A percentile compares a stretch with the other conserved stretches of the same genome.
Evolutionary conservation across 2,113 vertebrate species (phyloP).

Genomic region (Dromas ardeola): DNA sequence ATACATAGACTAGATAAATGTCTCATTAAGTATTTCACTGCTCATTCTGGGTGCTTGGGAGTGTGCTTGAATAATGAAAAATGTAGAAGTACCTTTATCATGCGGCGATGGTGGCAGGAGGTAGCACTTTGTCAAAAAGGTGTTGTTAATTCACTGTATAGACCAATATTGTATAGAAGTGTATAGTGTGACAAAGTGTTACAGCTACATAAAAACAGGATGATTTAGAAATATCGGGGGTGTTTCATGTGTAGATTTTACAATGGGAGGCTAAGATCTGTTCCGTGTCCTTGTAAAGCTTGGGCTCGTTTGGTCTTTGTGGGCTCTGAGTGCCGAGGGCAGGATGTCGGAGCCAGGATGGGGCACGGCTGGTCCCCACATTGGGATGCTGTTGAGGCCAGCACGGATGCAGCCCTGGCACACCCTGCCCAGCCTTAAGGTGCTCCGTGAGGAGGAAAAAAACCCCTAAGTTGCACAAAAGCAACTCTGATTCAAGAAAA

Average conservation of each 20-base stretch:
- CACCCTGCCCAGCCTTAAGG: neutral
- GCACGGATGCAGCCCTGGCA: accelerated
- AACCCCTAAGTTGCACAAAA: neutral
- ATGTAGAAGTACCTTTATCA: slow-evolving; percentile 44
- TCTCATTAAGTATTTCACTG: slow-evolving; percentile 76
- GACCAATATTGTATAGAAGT: neutral
- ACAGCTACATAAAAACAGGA: neutral
- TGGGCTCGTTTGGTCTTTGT: accelerated
- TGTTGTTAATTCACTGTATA: slow-evolving; percentile 3
- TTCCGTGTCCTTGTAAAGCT: neutral
- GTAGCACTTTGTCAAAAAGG: slow-evolving; percentile 20
- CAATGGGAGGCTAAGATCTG: neutral
- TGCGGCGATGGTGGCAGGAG: neutral
- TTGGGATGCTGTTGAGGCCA: neutral
- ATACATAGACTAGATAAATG: slow-evolving; percentile 76
- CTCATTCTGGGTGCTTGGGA: slow-evolving; percentile 62
- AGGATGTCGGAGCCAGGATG: neutral
- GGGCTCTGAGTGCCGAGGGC: neutral
- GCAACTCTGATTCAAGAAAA: neutral
- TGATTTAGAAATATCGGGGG: neutral
- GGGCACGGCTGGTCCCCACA: accelerated
- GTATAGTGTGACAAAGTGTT: neutral
- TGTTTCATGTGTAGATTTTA: neutral
- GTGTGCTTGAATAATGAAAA: slow-evolving; percentile 68
- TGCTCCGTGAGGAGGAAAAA: neutral